A percentile compares a stretch with the other conserved stretches of the same genome.
phyloP scores from a whole-genome alignment of 2,888 invertebrate genomes.

The Apamea epomidion region DNA sequence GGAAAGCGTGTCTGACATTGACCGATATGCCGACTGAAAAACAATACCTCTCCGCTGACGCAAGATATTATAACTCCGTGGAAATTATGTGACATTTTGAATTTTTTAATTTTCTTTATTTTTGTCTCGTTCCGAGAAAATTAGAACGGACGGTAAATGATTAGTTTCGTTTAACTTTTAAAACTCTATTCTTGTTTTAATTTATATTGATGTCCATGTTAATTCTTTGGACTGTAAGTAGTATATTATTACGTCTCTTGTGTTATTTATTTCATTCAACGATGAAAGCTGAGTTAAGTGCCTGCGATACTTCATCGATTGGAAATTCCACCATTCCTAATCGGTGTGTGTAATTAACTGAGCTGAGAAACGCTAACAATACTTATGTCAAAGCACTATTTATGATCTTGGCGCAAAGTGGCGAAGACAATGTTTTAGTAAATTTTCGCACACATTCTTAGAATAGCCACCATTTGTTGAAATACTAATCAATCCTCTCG shows the following conservation, averaged over 20 bases:
- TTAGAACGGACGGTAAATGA: constrained; percentile 48
- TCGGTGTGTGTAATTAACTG: constrained; percentile 48
- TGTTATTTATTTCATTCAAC: constrained; percentile 5
- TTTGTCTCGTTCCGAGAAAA: constrained; percentile 49
- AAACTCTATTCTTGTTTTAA: constrained; percentile 44
- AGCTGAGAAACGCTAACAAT: constrained; percentile 44
- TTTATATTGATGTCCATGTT: constrained; percentile 31
- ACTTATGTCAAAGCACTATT: constrained; percentile 57
- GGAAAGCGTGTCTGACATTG: constrained; percentile 85
- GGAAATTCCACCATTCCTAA: constrained; percentile 50
- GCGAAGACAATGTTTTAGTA: constrained; percentile 51
- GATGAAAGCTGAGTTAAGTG: constrained; percentile 6
- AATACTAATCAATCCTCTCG: constrained; percentile 56
- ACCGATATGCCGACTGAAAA: constrained; percentile 85
- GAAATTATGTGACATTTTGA: constrained; percentile 63
- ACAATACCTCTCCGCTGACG: constrained; percentile 76
- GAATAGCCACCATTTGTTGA: constrained; percentile 34
- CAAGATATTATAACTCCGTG: constrained; percentile 62
- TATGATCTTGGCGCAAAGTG: constrained; percentile 54
- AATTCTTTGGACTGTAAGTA: neutral
- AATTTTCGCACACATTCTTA: constrained; percentile 50
- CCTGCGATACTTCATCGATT: constrained; percentile 37
- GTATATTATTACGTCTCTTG: constrained; percentile 17
- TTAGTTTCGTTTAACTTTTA: constrained; percentile 53
- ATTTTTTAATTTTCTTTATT: constrained; percentile 56